Conservation (phyloP, 2,888 invertebrate species). For the Lordiphosa andalusiaca region DNA sequence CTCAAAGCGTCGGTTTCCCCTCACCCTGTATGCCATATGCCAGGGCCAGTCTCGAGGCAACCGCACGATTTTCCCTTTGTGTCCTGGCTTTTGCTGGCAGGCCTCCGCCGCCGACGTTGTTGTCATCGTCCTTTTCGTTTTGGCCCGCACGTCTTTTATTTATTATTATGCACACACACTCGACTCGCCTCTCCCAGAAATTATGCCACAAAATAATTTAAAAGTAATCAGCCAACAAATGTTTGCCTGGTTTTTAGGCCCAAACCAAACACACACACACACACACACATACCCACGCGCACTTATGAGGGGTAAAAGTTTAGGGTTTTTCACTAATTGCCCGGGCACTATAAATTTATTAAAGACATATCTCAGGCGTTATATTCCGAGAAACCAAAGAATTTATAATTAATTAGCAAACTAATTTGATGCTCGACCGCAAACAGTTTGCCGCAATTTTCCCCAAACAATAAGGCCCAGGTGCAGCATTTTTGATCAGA, state of each 20-base stretch:
- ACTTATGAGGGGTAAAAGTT: constrained; percentile 7
- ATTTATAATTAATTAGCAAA: constrained; percentile 61
- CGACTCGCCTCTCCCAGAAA: constrained; percentile 42
- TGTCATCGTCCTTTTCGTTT: constrained; percentile 53
- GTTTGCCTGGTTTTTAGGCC: constrained; percentile 64
- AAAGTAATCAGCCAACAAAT: constrained; percentile 78
- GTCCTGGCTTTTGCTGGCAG: constrained; percentile 10
- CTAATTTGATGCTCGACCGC: constrained; percentile 45
- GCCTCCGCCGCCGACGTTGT: constrained; percentile 19
- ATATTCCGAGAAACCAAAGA: constrained; percentile 24
- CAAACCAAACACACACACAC: constrained; percentile 24
- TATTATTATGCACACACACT: constrained; percentile 64
- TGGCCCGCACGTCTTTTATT: constrained; percentile 60
- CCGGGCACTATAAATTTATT: constrained; percentile 67
- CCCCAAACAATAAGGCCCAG: background rate
- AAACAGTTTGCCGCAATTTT: constrained; percentile 34
- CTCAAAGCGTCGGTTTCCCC: constrained; percentile 45
- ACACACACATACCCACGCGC: background rate
- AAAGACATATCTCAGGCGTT: constrained; percentile 47
- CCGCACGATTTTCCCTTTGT: constrained; percentile 13
- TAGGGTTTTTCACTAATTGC: constrained; percentile 55
- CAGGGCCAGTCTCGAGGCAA: constrained; percentile 15
- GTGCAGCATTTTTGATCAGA: no score
- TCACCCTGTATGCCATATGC: constrained; percentile 7
- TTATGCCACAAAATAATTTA: constrained; percentile 79